Evolutionary conservation across 2,888 invertebrate genomes (phyloP), one percentile per base, ranked within the genome.

Genomic region (Pristionchus fissidentatus): DNA sequence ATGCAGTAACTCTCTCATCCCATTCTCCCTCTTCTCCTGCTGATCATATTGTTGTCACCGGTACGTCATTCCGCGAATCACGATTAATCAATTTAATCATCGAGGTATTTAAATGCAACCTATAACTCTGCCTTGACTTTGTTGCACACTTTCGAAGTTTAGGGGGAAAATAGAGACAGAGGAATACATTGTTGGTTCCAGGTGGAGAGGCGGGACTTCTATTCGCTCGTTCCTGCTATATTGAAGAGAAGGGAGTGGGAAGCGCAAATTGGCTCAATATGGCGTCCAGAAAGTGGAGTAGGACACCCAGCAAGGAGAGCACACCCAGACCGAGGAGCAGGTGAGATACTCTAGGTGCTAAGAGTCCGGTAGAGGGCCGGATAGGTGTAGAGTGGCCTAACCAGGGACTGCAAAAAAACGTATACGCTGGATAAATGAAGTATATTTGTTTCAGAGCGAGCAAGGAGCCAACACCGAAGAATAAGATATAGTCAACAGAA

Each of bases 141-240:
- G n/a, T n/a, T n/a, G n/a, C n/a, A n/a, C n/a, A n/a, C n/a, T n/a
- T n/a, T n/a, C n/a, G n/a, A n/a, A n/a, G n/a, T n/a, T n/a, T n/a
- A n/a, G n/a, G n/a, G n/a, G n/a, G n/a, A n/a, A n/a, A n/a, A n/a
- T n/a, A n/a, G n/a, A n/a, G n/a, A n/a, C n/a, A n/a, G n/a, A n/a
- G n/a, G n/a, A n/a, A n/a, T n/a, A 22, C 55, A 57, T 29, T n/a
- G 13, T 32, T 46, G 49, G 19, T 49, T 49, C 10, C 49, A 77
- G 75, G 75, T 29, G 75, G 75, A 15, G 49, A 77, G 35, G 46
- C 75, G 19, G 75, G 75, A 19, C 46, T 77, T 49, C 46, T 77
- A 7, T 77, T 77, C 22, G 75, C 75, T 77, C 75, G 75, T 10
- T 49, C 75, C 7, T 77, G 49, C 22, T 32, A 49, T 22, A 52